phyloP scores from a whole-genome alignment of 92 coral and sea anemone species.

The Porites evermanni region DNA sequence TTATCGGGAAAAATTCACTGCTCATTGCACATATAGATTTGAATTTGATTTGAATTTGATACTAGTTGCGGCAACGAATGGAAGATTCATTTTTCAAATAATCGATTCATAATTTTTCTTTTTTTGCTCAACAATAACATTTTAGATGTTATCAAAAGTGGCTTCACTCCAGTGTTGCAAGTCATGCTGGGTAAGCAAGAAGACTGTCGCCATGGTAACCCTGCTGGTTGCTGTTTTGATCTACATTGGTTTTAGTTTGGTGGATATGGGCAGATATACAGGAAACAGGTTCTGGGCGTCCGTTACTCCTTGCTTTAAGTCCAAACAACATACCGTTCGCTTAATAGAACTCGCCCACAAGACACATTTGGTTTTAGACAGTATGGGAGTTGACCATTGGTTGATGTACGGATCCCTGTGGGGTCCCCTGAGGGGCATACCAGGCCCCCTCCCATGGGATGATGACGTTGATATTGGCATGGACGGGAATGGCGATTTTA shows the following conservation, averaged over 20 bases:
- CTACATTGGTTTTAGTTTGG: background rate
- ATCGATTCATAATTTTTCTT: too few species aligned
- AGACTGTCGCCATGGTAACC: background rate
- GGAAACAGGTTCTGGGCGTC: background rate
- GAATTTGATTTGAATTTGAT: too few species aligned
- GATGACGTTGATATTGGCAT: constrained; percentile 64
- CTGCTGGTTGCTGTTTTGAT: background rate
- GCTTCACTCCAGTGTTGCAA: background rate
- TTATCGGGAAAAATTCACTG: too few species aligned
- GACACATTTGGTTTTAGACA: constrained; percentile 21
- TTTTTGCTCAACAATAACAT: background rate
- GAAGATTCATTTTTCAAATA: too few species aligned
- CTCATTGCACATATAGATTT: too few species aligned
- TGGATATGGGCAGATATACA: background rate
- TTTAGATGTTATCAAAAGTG: background rate
- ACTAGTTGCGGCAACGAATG: too few species aligned
- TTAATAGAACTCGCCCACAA: background rate
- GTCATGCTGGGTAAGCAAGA: background rate
- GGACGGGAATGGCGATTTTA: constrained; percentile 36
- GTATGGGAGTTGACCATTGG: constrained; percentile 38
- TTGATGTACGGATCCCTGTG: constrained; percentile 25
- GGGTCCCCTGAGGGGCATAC: constrained; percentile 53
- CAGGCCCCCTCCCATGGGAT: constrained; percentile 73
- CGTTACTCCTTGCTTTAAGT: background rate
- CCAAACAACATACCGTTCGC: background rate